Base-by-base conservation (phyloP, 1,140 invertebrate genomes). In the Cotesia typhae region DNA sequence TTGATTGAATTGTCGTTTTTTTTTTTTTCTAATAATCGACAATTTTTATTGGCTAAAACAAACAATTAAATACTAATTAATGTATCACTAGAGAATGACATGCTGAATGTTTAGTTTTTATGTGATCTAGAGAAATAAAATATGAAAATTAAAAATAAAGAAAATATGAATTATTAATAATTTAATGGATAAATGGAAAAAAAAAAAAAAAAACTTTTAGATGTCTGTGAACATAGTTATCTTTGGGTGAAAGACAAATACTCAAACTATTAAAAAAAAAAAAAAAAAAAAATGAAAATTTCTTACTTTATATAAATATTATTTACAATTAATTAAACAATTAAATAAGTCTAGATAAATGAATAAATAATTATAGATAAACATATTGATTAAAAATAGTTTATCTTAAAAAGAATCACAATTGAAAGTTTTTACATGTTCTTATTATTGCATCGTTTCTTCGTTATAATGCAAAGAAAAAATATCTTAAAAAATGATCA, bases 401-500 rank as follows among this genome's bases (percentile, higher is more conserved):
- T 71, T 70, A 72, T 14, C 71, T 75, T 78, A 72, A 74, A 64
- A 81, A 75, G 74, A 72, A 77, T 78, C 77, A 77, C 74, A 78
- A 81, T 80, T 80, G 80, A 84, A 84, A 84, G 79, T 85, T 85
- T 85, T 84, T 84, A 82, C 82, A 85, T 84, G 81, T 84, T 85
- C 82, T 82, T 84, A 47, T 47, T 47, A 82, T 81, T 80, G 78
- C 78, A 78, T 76, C 72, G 67, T 70, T 80, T 78, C 61, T 77
- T 80, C 79, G 71, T 75, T 74, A 73, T 76, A 76, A 79, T 75
- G 59, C 9, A 38, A 51, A 17, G 38, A 59, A 59, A 9, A 77
- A 76, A 70, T 79, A 71, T 80, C 75, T 71, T 80, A 81, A 76
- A 70, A 55, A 7, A 73, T 51, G 20, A 72, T 64, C 69, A 68